Evolutionary conservation across 2,797 vertebrate genomes (phyloP).

Genomic region (Ciconia nigra): DNA sequence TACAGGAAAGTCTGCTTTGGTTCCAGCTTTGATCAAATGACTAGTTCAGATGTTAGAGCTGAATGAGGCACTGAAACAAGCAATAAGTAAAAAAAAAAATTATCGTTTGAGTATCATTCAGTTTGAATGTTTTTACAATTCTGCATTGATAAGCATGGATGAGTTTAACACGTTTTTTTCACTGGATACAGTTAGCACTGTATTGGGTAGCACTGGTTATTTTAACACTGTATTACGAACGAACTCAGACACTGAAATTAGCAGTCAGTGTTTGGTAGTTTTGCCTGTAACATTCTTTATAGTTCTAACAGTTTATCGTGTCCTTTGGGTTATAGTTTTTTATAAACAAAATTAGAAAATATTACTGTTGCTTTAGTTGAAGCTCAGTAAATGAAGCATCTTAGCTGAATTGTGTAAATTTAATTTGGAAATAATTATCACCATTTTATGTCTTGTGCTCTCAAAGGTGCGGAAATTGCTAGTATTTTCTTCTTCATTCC

Average conservation of each 20-base stretch:
- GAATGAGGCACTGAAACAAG: not conserved
- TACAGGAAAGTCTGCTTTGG: not conserved
- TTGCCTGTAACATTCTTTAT: not conserved
- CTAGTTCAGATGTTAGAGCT: not conserved
- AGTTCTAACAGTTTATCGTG: not conserved
- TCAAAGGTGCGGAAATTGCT: not conserved
- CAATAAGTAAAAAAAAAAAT: not conserved
- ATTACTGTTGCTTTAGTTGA: not conserved
- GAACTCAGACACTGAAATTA: not conserved
- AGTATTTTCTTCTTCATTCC: not conserved
- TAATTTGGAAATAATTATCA: not conserved
- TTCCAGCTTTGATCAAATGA: not conserved
- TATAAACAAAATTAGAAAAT: not conserved
- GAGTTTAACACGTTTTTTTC: not conserved
- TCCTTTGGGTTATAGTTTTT: not conserved
- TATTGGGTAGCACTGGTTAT: not conserved
- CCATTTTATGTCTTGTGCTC: not conserved
- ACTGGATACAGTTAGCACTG: not conserved
- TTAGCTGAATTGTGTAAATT: not conserved
- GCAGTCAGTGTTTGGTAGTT: not conserved
- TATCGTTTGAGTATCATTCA: not conserved
- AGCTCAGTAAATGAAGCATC: not conserved
- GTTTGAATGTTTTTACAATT: not conserved
- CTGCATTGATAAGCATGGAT: not conserved
- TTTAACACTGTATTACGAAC: not conserved